Evolutionary conservation across 2,113 vertebrate species (phyloP), one percentile per base, ranked within the genome.

Genomic region (Anguilla japonica): DNA sequence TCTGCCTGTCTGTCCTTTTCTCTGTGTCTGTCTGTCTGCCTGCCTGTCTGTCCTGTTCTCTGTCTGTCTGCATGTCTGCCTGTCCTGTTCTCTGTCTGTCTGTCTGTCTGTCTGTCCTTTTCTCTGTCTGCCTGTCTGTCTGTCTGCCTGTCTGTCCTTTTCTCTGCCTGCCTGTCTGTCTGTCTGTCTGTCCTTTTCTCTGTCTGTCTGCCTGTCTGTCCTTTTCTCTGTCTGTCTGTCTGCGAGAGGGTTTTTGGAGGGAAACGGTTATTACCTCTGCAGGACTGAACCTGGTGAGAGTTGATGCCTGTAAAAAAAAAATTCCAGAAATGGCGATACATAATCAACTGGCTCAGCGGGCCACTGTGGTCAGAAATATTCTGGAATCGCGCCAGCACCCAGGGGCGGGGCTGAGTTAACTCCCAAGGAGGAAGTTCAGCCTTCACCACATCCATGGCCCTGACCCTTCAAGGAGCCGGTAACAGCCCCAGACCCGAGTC

Each of bases 11-110:
- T 34, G 34, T 34, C 34, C 34, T 34, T 34, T 34, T 34, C 34
- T 34, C 34, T 34, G 34, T 34, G 34, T 34, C 34, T 34, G 34
- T 34, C 34, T 34, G 34, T 34, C 34, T 34, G 34, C 1, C 34
- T 1, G 0, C 1, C 1, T 34, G 0, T 34, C 34, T 34, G 34
- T 34, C 34, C 1, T 0, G 0, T 1, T 34, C 0, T 34, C 1
- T 34, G 34, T 34, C 34, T 34, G 34, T 34, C 34, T 34, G 34
- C 1, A 0, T 34, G 34, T 34, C 34, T 34, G 43, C 2, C 43
- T 9, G 43, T 2, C 9, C 43, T 46, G 1, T 6, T 46, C 9
- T 46, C 43, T 34, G 34, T 34, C 34, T 14, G 50, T 53, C 50
- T 14, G 50, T 53, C 50, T 14, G 50, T 53, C 50, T 53, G 50